phyloP scores from a whole-genome alignment of 2,888 invertebrate genomes.

The Idaea biselata region DNA sequence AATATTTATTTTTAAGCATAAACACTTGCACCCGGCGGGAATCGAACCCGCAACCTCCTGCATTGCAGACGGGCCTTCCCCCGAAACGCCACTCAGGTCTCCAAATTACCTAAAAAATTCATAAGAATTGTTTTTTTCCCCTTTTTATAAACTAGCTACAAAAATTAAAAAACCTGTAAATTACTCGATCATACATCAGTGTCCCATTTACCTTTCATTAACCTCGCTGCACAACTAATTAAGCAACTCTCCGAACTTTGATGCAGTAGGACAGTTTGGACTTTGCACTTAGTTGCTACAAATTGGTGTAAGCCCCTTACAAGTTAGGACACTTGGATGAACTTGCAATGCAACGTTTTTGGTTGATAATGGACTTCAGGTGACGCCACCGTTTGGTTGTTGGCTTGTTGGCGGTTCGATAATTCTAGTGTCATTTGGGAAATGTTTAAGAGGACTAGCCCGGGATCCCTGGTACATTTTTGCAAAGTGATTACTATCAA shows the following conservation, averaged over 20 bases:
- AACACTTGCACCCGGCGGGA: too few species aligned
- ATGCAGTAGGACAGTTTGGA: conserved; percentile 21
- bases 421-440: too few species aligned
- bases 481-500: too few species aligned
- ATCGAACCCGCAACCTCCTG: too few species aligned
- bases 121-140: too few species aligned
- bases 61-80: too few species aligned
- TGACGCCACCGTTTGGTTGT: neutral
- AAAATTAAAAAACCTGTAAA: neutral
- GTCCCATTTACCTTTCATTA: neutral
- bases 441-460: too few species aligned
- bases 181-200: neutral
- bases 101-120: too few species aligned
- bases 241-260: conserved; percentile 22
- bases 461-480: too few species aligned
- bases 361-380: neutral
- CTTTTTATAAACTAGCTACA: too few species aligned
- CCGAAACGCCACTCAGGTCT: too few species aligned
- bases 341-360: neutral
- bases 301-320: conserved; percentile 1
- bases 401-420: neutral
- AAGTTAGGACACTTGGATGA: neutral
- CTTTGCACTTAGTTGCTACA: conserved; percentile 7
- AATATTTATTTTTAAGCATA: too few species aligned
- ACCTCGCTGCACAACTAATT: conserved; percentile 22